A percentile compares a stretch with the other conserved stretches of the same genome.
These are phyloP conservation scores for Strigamia maritima DNA, from an alignment of 2,888 invertebrate genomes.

Conservation along the genomic window DNA sequence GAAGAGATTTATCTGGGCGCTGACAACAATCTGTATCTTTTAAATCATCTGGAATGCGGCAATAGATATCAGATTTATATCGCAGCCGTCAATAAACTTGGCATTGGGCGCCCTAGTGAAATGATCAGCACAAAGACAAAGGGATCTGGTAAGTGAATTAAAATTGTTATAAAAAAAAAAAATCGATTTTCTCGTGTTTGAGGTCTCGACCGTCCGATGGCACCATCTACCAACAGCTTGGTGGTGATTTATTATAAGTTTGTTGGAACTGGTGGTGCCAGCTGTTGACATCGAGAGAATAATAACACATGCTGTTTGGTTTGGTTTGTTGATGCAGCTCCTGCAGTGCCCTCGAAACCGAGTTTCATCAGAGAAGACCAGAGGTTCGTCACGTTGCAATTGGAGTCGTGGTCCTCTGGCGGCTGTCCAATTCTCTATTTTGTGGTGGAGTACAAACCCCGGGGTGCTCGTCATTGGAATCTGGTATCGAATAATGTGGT, in stretches of 20 bases:
- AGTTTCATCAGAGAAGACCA: constrained; percentile 48
- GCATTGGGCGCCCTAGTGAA: constrained; percentile 28
- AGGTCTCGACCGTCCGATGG: neutral
- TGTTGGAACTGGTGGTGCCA: neutral
- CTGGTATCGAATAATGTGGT: constrained; percentile 42
- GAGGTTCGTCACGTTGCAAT: constrained; percentile 62
- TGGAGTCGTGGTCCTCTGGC: constrained; percentile 90
- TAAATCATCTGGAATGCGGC: constrained; percentile 35
- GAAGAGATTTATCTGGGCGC: constrained; percentile 25
- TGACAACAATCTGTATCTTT: constrained; percentile 15
- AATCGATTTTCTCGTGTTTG: neutral
- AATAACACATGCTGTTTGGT: neutral
- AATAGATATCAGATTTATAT: constrained; percentile 37
- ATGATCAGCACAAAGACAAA: constrained; percentile 36
- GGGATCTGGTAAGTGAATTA: constrained; percentile 35
- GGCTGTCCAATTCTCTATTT: constrained; percentile 95
- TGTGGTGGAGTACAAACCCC: constrained; percentile 73
- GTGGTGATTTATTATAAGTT: no score
- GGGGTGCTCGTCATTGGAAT: constrained; percentile 36
- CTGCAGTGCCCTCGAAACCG: constrained; percentile 40
- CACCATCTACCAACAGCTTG: neutral
- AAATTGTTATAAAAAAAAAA: neutral
- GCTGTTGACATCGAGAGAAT: neutral
- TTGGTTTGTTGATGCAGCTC: constrained; percentile 38
- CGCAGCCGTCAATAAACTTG: constrained; percentile 34